Percentiles rank a stretch among this genome's conserved stretches.
Evolutionary conservation across 2,888 invertebrate genomes (phyloP).

Genomic region (Hemaris fuciformis): DNA sequence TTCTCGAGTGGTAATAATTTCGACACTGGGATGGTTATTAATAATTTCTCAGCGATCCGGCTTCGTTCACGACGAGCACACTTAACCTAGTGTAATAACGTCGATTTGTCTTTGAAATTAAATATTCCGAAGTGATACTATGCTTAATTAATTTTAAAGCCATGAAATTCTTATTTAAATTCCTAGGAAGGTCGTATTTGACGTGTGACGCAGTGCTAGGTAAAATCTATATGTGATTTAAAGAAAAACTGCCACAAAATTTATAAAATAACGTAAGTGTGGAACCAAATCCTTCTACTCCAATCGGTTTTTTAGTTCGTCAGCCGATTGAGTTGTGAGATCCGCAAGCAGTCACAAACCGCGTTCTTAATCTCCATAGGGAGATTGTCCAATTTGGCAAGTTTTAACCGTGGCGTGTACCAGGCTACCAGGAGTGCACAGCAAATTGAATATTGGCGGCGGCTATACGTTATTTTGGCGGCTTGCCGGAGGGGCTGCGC

Average conservation of each 20-base stretch:
- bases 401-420: conserved; percentile 45
- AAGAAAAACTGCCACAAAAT: too few species aligned
- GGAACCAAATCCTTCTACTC: not conserved
- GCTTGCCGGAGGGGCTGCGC: not conserved
- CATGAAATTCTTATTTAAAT: not conserved
- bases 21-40: conserved; percentile 24
- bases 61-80: not conserved
- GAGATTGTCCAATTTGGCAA: conserved; percentile 57
- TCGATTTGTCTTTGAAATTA: conserved; percentile 32
- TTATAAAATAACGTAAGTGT: too few species aligned
- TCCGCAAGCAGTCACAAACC: not conserved
- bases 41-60: conserved; percentile 28
- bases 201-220: too few species aligned
- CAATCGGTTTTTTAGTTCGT: conserved; percentile 1
- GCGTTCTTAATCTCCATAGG: conserved; percentile 2
- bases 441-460: conserved; percentile 64
- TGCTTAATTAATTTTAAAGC: conserved; percentile 30
- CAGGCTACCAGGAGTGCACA: conserved; percentile 47
- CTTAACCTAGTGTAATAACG: conserved; percentile 24
- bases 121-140: conserved; percentile 24
- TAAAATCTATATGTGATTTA: too few species aligned
- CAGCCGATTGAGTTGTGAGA: not conserved
- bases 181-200: not conserved
- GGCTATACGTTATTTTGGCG: conserved; percentile 45
- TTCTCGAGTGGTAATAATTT: conserved; percentile 13